phyloP scores from a whole-genome alignment of 2,888 invertebrate genomes.

The Dastarcus helophoroides region DNA sequence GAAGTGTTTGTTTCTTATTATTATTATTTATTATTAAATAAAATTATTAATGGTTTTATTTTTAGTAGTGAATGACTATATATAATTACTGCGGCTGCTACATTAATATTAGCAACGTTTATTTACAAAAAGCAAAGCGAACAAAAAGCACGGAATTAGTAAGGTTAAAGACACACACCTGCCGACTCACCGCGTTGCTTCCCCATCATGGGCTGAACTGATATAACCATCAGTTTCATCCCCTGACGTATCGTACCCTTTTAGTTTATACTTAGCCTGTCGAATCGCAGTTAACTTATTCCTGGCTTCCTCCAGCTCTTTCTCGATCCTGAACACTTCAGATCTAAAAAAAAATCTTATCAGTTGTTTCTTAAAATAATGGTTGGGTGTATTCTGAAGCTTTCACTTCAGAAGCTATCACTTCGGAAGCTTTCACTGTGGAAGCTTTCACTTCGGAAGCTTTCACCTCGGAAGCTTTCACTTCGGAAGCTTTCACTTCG shows the following conservation, averaged over 20 bases:
- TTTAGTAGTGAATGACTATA: too few species aligned
- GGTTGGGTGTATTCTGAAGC: too few species aligned
- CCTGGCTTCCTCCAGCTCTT: conserved; percentile 85
- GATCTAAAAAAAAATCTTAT: conserved; percentile 51
- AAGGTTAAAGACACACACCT: conserved; percentile 32
- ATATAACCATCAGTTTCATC: conserved; percentile 53
- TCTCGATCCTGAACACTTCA: conserved; percentile 87
- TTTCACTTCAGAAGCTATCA: too few species aligned
- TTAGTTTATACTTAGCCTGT: conserved; percentile 80
- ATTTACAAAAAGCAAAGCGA: not conserved
- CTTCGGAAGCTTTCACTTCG: too few species aligned
- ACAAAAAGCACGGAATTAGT: conserved; percentile 20
- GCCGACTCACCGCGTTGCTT: conserved; percentile 35
- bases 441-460: too few species aligned
- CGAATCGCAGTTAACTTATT: conserved; percentile 82
- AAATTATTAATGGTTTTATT: too few species aligned
- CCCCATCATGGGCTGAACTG: conserved; percentile 33
- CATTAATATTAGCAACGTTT: not conserved
- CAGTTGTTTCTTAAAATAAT: too few species aligned
- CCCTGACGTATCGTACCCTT: conserved; percentile 51
- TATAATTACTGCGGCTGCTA: too few species aligned
- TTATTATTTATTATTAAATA: too few species aligned
- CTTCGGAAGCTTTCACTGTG: too few species aligned
- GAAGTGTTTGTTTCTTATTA: too few species aligned
- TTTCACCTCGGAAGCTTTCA: too few species aligned